phyloP scores from a whole-genome alignment of 2,888 invertebrate genomes.

The Vanessa cardui region DNA sequence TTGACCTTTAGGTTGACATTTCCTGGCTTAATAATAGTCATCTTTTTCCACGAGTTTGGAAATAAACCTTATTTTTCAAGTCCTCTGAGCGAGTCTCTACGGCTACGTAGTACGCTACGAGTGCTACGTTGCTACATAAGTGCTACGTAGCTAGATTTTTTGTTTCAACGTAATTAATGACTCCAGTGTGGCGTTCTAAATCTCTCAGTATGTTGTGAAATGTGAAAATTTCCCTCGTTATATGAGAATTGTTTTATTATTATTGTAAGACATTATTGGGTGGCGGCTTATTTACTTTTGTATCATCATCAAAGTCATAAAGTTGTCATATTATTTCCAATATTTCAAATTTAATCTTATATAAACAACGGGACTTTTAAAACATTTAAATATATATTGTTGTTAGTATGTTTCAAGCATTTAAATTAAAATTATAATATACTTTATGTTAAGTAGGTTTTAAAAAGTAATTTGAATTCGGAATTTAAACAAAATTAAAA shows the following conservation, averaged over 20 bases:
- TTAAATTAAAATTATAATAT: too few relatives aligned
- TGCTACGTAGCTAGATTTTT: slow-evolving; percentile 22
- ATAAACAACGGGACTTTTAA: too few relatives aligned
- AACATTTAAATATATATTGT: too few relatives aligned
- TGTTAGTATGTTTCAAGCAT: too few relatives aligned
- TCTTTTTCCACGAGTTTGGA: slow-evolving; percentile 1
- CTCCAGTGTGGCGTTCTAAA: slow-evolving; percentile 5
- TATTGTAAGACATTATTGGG: neutral
- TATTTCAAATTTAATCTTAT: too few relatives aligned
- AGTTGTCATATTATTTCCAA: neutral
- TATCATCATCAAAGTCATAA: neutral
- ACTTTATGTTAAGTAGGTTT: too few relatives aligned
- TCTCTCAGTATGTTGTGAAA: slow-evolving; percentile 3
- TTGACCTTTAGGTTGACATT: too few relatives aligned
- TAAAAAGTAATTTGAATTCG: too few relatives aligned
- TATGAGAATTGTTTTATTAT: slow-evolving; percentile 1
- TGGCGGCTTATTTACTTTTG: neutral
- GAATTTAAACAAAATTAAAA: too few relatives aligned
- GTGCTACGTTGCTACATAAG: slow-evolving; percentile 23
- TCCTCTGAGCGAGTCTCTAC: slow-evolving; percentile 16
- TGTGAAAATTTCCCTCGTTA: slow-evolving; percentile 5
- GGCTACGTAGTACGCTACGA: slow-evolving; percentile 18
- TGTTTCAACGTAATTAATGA: slow-evolving; percentile 23
- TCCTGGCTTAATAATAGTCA: neutral
- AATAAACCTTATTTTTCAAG: slow-evolving; percentile 8